Evolutionary conservation across 2,113 vertebrate species (phyloP), one percentile per base, ranked within the genome.

Genomic region (Coptodon bakossiorum): DNA sequence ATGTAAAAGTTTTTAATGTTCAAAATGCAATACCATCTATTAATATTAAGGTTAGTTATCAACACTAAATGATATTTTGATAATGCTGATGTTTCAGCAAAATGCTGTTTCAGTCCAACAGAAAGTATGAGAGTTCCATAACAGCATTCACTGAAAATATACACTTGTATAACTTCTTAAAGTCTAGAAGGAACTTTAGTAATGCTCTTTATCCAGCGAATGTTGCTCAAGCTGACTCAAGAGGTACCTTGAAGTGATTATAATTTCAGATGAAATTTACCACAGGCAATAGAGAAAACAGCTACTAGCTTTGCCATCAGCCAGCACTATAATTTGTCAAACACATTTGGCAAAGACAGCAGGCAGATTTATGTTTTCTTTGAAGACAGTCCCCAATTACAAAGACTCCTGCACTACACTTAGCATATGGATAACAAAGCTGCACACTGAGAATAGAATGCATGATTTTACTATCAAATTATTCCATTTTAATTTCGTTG

Each of bases 251-350:
- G 31, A 71, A 84, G 50, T 71, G 57, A 94, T 91, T 90, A 53
- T 68, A 94, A 90, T 83, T 91, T 87, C 34, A 87, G 91, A 94
- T 83, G 43, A 71, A 84, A 84, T 90, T 80, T 71, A 83, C 91
- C 84, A 31, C 43, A 53, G 89, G 87, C 92, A 16, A 81, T 45
- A 86, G 71, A 86, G 83, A 86, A 91, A 82, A 85, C 86, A 89
- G 85, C 90, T 38, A 87, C 83, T 22, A 90, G 89, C 94, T 38
- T 57, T 29, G 91, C 85, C 92, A 87, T 38, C 68, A 89, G 86
- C 88, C 80, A 86, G 36, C 63, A 2, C 66, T 57, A 50, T 63
- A 50, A 78, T 78, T 78, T 78, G 45, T n/a, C 11, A 52, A 78
- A 90, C 36, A 82, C 78, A 34, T 82, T 87, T 86, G 88, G 81